Evolutionary conservation across 2,797 vertebrate genomes (phyloP), one percentile per base, ranked within the genome.

Genomic region (Sphenopsis melanotis): DNA sequence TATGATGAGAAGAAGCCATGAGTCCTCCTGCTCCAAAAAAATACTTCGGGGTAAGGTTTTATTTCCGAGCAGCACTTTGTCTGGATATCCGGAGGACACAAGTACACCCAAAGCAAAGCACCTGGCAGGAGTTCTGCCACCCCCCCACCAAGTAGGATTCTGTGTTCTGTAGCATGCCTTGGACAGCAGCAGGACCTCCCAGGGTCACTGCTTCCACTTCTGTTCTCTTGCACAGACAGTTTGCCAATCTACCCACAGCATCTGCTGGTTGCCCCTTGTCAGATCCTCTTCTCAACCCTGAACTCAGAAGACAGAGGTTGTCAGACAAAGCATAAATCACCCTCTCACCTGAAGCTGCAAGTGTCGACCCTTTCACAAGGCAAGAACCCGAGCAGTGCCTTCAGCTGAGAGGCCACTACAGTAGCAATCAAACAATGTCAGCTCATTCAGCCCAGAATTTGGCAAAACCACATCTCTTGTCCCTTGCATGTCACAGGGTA

Each of bases 71-170:
- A 34, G 29, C 0, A 0, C 6, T 50, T 81, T 36, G 29, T 56
- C 60, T 2, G 0, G 37, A 41, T 56, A 55, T 49, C 9, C 47
- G 87, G 59, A 82, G 19, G 17, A 46, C 56, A 49, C 27, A 52
- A 30, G 4, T 8, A 23, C 16, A 41, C 24, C 12, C 39, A 46
- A 68, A 34, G 26, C 41, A 88, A 49, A 2, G 5, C 14, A 41
- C 8, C 32, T 10, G 4, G 22, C 26, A 15, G 2, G 21, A 42
- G 8, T 49, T 23, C 23, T 34, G 34, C 30, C 30, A 61, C 10
- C 27, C 37, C 30, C 39, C 30, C 0, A 6, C 18, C 2, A 1
- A 56, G 30, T 0, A 53, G 55, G 0, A 3, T 11, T 18, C 7
- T 21, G 34, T 34, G 16, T 15, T 63, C 72, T 80, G 56, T 5